Conservation (phyloP, 2,888 invertebrate genomes). For the Pimpla rufipes region DNA sequence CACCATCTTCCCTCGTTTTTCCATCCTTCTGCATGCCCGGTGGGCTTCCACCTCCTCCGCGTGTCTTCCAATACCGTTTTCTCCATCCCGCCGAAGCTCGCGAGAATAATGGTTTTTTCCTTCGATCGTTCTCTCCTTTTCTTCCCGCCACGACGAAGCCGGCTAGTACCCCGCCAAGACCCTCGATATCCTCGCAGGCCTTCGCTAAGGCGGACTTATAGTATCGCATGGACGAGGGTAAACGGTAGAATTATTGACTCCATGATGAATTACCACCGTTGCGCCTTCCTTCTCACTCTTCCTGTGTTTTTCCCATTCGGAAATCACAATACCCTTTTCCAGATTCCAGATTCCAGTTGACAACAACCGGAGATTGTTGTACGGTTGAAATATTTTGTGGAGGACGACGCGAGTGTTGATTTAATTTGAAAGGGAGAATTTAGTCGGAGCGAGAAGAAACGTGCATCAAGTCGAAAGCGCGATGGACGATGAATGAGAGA, state of each 20-base stretch:
- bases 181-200: not conserved
- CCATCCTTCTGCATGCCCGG: conserved; percentile 9
- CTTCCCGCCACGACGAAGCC: not conserved
- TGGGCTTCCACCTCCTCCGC: conserved; percentile 3
- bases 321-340: not conserved
- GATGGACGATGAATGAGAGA: no score
- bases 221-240: not conserved
- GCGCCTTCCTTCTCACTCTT: not conserved
- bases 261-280: not conserved
- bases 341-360: not conserved
- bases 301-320: not conserved
- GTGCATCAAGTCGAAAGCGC: no score
- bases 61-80: not conserved
- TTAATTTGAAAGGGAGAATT: no score
- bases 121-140: conserved; percentile 72
- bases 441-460: no score
- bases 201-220: conserved; percentile 36
- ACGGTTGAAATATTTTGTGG: no score
- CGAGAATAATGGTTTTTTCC: conserved; percentile 82
- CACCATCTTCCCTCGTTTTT: conserved; percentile 25
- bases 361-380: no score
- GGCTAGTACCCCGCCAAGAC: not conserved
- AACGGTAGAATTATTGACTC: conserved; percentile 18
- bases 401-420: no score
- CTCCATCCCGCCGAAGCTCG: not conserved